A percentile compares a stretch with the other conserved stretches of the same genome.
Conservation (phyloP, 2,888 invertebrate genomes). For the Pegoplata infirma region DNA sequence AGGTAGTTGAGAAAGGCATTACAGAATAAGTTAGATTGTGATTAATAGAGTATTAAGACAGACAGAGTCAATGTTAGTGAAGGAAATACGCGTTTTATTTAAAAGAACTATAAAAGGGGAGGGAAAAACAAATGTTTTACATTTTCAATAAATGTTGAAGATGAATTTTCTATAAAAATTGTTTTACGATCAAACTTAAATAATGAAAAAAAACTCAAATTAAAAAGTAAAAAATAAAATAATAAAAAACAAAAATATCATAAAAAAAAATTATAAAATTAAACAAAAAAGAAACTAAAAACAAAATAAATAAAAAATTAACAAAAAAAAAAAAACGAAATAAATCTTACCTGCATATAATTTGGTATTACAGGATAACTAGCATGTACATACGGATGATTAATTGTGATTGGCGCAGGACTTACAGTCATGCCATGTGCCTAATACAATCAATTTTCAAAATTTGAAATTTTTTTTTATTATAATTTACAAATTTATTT, state of each 20-base stretch:
- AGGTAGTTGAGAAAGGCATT: conserved; percentile 3
- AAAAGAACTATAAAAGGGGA: no score
- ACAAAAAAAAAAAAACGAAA: conserved; percentile 52
- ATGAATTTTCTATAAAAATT: neutral
- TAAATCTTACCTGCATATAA: conserved; percentile 78
- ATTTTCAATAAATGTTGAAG: neutral
- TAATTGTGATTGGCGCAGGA: conserved; percentile 79
- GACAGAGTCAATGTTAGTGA: conserved; percentile 20
- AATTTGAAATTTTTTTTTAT: conserved; percentile 54
- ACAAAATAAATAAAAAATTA: conserved; percentile 34
- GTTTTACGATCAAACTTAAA: conserved; percentile 26
- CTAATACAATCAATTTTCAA: conserved; percentile 69
- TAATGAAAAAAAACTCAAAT: conserved; percentile 26
- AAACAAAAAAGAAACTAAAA: conserved; percentile 28
- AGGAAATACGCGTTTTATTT: conserved; percentile 29
- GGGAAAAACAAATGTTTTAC: neutral
- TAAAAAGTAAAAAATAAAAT: conserved; percentile 27
- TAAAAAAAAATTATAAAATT: conserved; percentile 31
- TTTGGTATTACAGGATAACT: conserved; percentile 79
- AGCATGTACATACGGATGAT: conserved; percentile 79
- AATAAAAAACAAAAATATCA: conserved; percentile 37
- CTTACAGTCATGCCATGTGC: conserved; percentile 79
- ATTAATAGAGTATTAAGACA: neutral
- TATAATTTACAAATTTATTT: conserved; percentile 41
- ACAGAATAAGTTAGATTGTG: conserved; percentile 14